Conservation (phyloP, 2,113 vertebrate species). For the Narcine bancroftii region DNA sequence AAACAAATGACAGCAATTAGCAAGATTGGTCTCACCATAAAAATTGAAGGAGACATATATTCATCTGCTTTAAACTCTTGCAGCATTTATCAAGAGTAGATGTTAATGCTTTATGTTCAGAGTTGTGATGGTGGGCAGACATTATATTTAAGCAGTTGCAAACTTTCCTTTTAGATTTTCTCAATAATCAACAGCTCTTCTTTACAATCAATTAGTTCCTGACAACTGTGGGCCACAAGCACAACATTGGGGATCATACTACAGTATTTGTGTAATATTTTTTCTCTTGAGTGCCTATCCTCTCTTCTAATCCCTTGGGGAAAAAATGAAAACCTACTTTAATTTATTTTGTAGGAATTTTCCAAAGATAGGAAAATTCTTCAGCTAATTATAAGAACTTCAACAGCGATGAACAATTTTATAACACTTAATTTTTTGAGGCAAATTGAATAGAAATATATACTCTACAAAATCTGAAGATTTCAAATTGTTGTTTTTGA, state of each 20-base stretch:
- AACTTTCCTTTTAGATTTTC: background rate
- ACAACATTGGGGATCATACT: background rate
- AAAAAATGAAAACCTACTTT: background rate
- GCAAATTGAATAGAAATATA: background rate
- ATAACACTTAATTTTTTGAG: background rate
- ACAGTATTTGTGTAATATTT: background rate
- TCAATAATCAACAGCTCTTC: background rate
- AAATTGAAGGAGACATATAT: slow-evolving; percentile 1
- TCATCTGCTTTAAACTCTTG: background rate
- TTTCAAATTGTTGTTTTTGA: background rate
- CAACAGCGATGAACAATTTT: background rate
- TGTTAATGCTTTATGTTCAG: background rate
- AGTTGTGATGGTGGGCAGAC: background rate
- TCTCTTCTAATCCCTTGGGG: background rate
- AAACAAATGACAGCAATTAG: background rate
- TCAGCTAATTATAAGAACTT: background rate
- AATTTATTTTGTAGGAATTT: background rate
- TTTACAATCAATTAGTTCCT: background rate
- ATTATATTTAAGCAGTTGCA: background rate
- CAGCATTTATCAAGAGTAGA: background rate
- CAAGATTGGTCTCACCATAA: slow-evolving; percentile 9
- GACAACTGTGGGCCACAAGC: background rate
- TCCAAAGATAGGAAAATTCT: background rate
- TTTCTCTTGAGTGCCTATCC: background rate
- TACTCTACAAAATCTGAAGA: background rate